Conservation (phyloP, 2,113 vertebrate genomes). For the Chloropsis hardwickii region DNA sequence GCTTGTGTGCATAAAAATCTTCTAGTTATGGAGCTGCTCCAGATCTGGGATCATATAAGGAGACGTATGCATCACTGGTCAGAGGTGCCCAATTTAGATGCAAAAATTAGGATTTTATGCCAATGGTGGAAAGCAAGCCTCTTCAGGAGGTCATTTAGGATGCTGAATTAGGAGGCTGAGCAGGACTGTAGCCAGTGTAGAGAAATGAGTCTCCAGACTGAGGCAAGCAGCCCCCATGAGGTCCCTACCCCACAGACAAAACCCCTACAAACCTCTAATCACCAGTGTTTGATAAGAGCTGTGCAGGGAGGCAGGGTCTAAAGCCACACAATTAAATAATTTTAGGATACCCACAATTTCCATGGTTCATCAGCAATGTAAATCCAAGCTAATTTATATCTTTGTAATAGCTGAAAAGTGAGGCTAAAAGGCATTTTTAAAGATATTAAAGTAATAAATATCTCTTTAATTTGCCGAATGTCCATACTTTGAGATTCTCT, state of each 20-base stretch:
- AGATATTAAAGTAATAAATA: neutral
- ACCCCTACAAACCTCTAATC: neutral
- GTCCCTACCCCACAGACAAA: neutral
- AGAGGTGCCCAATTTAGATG: neutral
- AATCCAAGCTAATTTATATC: neutral
- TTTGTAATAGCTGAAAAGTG: neutral
- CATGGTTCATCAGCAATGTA: neutral
- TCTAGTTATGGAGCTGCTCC: neutral
- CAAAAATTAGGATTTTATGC: neutral
- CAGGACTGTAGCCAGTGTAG: neutral
- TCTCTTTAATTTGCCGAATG: neutral
- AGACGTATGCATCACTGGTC: neutral
- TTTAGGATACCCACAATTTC: neutral
- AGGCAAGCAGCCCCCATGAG: neutral
- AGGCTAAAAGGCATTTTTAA: neutral
- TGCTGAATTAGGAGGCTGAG: neutral
- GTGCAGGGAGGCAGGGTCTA: neutral
- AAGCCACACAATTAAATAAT: neutral
- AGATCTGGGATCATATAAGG: neutral
- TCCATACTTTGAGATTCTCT: neutral
- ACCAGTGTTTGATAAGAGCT: neutral
- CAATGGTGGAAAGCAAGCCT: neutral
- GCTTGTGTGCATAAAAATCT: neutral
- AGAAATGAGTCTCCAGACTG: neutral
- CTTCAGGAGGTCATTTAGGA: neutral